These are phyloP conservation scores for Bombus waltoni DNA, from an alignment of 1,140 invertebrate genomes.

Conservation along the genomic window DNA sequence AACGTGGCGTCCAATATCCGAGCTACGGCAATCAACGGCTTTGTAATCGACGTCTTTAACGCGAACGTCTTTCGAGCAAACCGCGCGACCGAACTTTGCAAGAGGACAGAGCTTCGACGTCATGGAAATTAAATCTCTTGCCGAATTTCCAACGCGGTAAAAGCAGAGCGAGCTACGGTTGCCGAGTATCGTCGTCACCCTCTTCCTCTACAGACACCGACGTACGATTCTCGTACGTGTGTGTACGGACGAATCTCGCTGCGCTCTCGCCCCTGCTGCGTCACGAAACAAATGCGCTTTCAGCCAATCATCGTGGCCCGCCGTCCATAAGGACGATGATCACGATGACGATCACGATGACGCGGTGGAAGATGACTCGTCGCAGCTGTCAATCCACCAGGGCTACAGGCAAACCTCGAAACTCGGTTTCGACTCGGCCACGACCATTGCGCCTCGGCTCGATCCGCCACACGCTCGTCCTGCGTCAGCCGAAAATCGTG, in stretches of 20 bases:
- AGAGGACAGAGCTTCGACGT: too few relatives aligned
- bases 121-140: neutral
- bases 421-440: conserved; percentile 45
- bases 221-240: conserved; percentile 9
- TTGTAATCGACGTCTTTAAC: too few relatives aligned
- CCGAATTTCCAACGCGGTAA: neutral
- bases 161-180: neutral
- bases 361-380: conserved; percentile 74
- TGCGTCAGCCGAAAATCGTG: neutral
- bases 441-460: neutral
- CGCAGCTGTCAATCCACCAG: conserved; percentile 73
- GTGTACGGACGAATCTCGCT: conserved; percentile 35
- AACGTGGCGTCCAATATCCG: too few relatives aligned
- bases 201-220: conserved; percentile 36
- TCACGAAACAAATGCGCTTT: conserved; percentile 80
- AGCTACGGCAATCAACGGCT: too few relatives aligned
- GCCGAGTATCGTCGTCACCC: neutral
- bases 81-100: too few relatives aligned
- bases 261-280: conserved; percentile 74
- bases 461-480: neutral
- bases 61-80: too few relatives aligned
- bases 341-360: conserved; percentile 69
- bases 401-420: conserved; percentile 54
- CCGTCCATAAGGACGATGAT: conserved; percentile 57
- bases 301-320: conserved; percentile 73